Evolutionary conservation across 2,113 vertebrate genomes (phyloP).

Genomic region (Oenanthe oenanthe): DNA sequence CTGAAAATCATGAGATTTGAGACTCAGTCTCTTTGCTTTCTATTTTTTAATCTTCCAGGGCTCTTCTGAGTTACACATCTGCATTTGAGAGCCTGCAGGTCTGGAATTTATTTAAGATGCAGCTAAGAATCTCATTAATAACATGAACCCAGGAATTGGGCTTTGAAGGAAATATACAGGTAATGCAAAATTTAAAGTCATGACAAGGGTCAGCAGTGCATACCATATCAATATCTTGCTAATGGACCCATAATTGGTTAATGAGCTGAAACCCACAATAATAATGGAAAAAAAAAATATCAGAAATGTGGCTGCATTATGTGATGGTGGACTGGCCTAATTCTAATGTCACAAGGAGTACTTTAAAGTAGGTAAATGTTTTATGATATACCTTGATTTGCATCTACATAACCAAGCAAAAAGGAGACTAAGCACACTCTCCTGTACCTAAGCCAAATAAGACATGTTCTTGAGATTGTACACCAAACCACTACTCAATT

Average conservation of each 20-base stretch:
- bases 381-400: background rate
- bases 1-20: background rate
- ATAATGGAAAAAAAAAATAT: background rate
- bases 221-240: background rate
- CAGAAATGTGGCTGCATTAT: background rate
- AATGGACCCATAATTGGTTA: conserved; percentile 11
- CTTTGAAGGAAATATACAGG: conserved; percentile 31
- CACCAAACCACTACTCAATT: background rate
- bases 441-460: background rate
- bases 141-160: background rate
- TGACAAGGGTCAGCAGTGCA: background rate
- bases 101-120: conserved; percentile 23
- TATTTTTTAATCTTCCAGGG: conserved; percentile 4
- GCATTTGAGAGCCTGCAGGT: background rate
- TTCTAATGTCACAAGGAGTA: background rate
- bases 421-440: background rate
- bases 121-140: conserved; percentile 32
- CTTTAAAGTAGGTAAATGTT: background rate
- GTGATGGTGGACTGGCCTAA: background rate
- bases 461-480: background rate
- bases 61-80: background rate
- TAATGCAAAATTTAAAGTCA: conserved; percentile 1
- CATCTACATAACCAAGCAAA: background rate
- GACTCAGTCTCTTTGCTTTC: background rate
- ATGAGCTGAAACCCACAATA: background rate